These are phyloP conservation scores for Leucophenga varia DNA, from an alignment of 1,140 invertebrate species.

Conservation along the genomic window DNA sequence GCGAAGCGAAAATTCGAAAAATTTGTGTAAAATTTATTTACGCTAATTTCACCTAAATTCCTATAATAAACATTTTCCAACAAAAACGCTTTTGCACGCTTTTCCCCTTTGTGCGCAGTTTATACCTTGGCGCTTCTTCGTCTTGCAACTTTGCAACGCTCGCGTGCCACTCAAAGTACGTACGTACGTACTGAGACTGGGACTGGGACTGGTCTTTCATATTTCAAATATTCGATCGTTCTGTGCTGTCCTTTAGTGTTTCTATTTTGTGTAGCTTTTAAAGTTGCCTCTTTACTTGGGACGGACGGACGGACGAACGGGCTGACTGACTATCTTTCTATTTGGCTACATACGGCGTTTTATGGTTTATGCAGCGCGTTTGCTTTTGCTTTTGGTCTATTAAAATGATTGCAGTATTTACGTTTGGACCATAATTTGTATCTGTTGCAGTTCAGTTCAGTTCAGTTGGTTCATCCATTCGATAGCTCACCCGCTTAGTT, in stretches of 20 bases:
- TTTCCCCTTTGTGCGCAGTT: too few species aligned
- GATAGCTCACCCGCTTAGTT: neutral
- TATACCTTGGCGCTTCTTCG: too few species aligned
- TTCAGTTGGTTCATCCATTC: slow-evolving; percentile 35
- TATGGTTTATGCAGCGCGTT: slow-evolving; percentile 51
- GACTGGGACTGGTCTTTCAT: too few species aligned
- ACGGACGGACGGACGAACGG: slow-evolving; percentile 4
- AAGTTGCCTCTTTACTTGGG: slow-evolving; percentile 15
- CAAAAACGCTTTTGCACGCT: too few species aligned
- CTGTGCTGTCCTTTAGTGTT: neutral
- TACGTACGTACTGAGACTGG: too few species aligned
- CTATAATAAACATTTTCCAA: slow-evolving; percentile 29
- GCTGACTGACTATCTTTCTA: slow-evolving; percentile 7
- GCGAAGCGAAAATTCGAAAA: neutral
- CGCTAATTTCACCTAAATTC: slow-evolving; percentile 46
- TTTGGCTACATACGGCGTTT: slow-evolving; percentile 21
- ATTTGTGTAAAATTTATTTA: slow-evolving; percentile 41
- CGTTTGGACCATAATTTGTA: slow-evolving; percentile 52
- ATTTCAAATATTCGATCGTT: slow-evolving; percentile 6
- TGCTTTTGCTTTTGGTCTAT: slow-evolving; percentile 54
- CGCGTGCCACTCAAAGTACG: slow-evolving; percentile 47
- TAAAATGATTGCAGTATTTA: slow-evolving; percentile 55
- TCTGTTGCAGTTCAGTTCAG: slow-evolving; percentile 24
- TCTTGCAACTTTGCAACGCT: too few species aligned
- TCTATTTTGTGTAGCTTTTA: slow-evolving; percentile 5